Base-by-base conservation (phyloP, 2,888 invertebrate species). In the Augiades crinisus region DNA sequence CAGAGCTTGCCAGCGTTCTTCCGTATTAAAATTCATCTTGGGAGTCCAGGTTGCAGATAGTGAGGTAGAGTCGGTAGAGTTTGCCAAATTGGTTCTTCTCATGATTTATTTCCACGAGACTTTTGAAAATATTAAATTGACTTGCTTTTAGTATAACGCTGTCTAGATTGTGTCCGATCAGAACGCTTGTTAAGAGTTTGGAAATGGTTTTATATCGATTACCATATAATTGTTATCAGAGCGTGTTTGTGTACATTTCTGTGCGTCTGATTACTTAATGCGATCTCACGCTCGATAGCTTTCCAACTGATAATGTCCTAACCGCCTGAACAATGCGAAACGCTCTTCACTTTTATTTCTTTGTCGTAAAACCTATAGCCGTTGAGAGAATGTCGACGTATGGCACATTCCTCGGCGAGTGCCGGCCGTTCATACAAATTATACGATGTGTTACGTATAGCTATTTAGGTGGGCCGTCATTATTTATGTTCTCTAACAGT, bases 401-500 rank as follows among this genome's bases (percentile, higher is more conserved):
- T 82, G 77, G 77, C 77, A 75, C 86, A 82, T 81, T 83, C 78
- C 78, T 77, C 70, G 81, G 64, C 74, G 77, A 30, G 74, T 56
- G 50, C 36, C 36, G 44, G 50, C 72, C 76, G 82, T 75, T 82
- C 81, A 81, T 83, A 88, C 88, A 86, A 85, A 88, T 88, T 86
- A 84, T 85, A 86, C 87, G 80, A 81, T 73, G 75, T 81, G 81
- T 81, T 86, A 83, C 79, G 84, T 86, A 82, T 86, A 84, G 83
- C 77, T 87, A 81, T 84, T 85, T 88, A 86, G 88, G 84, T 86
- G 81, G 85, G 86, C 79, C 81, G 85, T 88, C 88, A 89, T 89
- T 89, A 89, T 89, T 88, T 89, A 89, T 89, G 88, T 87, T 88
- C 87, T 87, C 87, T 87, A 87, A 87, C 88, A 85, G 81, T 79